Base-by-base conservation (phyloP, 2,888 invertebrate genomes). In the Plusia festucae region DNA sequence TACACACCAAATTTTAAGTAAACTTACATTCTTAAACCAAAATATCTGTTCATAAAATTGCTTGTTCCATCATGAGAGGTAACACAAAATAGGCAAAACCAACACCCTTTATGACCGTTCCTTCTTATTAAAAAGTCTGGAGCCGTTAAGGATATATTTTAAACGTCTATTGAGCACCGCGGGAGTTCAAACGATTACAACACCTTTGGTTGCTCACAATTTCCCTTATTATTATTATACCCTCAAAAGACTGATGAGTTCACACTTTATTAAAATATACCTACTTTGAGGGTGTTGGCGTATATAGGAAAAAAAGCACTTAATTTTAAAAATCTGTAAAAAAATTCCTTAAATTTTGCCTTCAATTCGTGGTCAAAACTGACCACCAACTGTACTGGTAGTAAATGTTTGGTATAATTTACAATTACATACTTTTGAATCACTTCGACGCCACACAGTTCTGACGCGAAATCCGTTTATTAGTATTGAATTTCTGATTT, bases 241-340 rank as follows among this genome's bases (percentile, higher is more conserved):
- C 20, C 18, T 18, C 11, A 49, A 44, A 16, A 20, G 11, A 49
- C 46, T 46, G 2, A 9, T 46, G 9, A 18, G 0, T 20, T 18
- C 46, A 20, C 20, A 49, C 20, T 49, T 49, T 49, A 49, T 49
- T 49, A 49, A 49, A 54, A 13, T n/a, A 24, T 30, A 34, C 49
- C 55, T 16, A 22, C 13, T 52, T 22, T 76, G 0, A 16, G 5
- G n/a, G n/a, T 3, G 44, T 5, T 5, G 13, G 13, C 2, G n/a
- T 40, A 4, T n/a, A 15, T 3, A n/a, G 40, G 0, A 40, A 40
- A 34, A 34, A 15, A 40, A 11, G 4, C 6, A 7, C 9, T 40
- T 40, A 5, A n/a, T 6, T 15, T 13, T 34, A 4, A 13, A 5
- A 13, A n/a, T n/a, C n/a, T n/a, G n/a, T 34, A 13, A 34, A 13